Conservation (phyloP, 2,888 invertebrate genomes). For the Aphidoletes aphidimyza region DNA sequence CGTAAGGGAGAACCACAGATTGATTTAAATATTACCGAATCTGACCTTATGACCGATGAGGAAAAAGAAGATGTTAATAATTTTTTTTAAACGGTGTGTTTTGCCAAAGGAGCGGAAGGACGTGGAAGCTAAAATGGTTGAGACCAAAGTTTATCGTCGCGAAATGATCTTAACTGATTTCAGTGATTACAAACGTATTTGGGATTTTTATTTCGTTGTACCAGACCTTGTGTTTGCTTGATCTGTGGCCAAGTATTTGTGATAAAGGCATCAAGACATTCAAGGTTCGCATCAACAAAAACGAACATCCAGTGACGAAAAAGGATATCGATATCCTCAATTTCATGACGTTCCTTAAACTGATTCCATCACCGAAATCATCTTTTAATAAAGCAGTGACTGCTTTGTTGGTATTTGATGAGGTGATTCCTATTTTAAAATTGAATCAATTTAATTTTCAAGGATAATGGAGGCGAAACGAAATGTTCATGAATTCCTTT, state of each 20-base stretch:
- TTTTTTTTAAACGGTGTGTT: not conserved
- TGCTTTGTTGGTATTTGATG: not conserved
- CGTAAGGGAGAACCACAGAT: not conserved
- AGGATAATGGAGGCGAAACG: no score
- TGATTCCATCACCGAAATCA: not conserved
- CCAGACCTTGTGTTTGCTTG: not conserved
- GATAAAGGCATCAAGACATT: not conserved
- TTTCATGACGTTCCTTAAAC: not conserved
- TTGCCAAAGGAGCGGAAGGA: not conserved
- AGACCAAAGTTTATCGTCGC: not conserved
- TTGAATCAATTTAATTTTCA: no score
- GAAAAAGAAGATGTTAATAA: not conserved
- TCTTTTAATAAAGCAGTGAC: not conserved
- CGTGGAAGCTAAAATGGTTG: not conserved
- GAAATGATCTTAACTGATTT: not conserved
- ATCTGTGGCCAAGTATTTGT: not conserved
- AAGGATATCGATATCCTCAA: not conserved
- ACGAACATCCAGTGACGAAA: not conserved
- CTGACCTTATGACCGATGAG: not conserved
- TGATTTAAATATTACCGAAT: not conserved
- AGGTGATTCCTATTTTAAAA: no score
- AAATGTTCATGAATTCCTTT: no score
- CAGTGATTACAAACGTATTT: not conserved
- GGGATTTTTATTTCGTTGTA: not conserved
- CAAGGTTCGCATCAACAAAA: not conserved